Conservation (phyloP, 2,797 vertebrate species). For the Liasis olivaceus region DNA sequence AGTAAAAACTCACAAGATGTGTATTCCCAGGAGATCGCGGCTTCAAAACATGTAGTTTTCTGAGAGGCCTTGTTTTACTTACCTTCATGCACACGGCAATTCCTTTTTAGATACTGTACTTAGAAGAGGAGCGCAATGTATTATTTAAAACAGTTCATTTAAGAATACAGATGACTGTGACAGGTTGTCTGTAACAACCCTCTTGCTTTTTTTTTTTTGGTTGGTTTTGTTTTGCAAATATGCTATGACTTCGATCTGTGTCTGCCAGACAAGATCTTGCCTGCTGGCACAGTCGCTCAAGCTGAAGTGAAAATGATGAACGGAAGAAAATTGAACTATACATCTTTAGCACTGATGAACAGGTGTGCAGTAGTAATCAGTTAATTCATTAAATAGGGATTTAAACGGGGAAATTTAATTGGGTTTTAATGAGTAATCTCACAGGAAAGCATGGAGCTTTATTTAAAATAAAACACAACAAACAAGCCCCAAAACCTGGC, state of each 20-base stretch:
- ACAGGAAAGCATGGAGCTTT: neutral
- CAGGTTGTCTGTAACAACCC: neutral
- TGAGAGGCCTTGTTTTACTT: neutral
- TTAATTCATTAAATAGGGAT: slow-evolving; percentile 9
- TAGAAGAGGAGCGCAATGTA: neutral
- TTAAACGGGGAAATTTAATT: neutral
- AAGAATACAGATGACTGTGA: neutral
- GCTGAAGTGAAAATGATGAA: neutral
- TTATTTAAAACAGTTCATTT: neutral
- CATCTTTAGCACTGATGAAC: neutral
- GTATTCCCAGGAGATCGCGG: neutral
- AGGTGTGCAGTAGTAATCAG: slow-evolving; percentile 3
- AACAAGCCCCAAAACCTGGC: neutral
- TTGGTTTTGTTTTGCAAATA: slow-evolving; percentile 23
- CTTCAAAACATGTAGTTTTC: neutral
- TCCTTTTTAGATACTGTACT: neutral
- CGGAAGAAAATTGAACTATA: neutral
- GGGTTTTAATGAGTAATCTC: slow-evolving; percentile 7
- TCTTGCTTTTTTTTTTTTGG: neutral
- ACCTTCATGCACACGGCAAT: neutral
- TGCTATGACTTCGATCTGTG: neutral
- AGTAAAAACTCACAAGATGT: neutral
- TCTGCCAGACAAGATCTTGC: neutral
- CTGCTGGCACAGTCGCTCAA: neutral
- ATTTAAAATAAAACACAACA: neutral